phyloP scores from a whole-genome alignment of 2,888 invertebrate species.

The Drosophila sordidapex region DNA sequence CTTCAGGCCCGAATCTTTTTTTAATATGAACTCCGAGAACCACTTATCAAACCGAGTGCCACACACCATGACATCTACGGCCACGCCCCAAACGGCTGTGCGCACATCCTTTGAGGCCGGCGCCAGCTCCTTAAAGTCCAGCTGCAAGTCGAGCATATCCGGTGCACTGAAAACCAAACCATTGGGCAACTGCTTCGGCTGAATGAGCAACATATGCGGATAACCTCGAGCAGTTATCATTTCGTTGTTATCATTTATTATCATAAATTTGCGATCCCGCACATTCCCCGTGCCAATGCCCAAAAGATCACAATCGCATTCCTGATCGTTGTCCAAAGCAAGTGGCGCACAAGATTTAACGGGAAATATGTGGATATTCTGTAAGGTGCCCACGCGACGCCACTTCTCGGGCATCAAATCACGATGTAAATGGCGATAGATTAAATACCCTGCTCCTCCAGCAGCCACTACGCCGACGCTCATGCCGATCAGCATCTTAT shows the following conservation, averaged over 20 bases:
- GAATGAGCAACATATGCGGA: conserved; percentile 79
- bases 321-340: conserved; percentile 32
- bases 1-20: conserved; percentile 86
- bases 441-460: conserved; percentile 69
- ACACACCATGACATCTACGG: conserved; percentile 89
- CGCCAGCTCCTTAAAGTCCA: conserved; percentile 84
- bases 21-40: conserved; percentile 87
- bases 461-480: conserved; percentile 64
- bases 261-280: conserved; percentile 82
- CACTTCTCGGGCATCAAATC: conserved; percentile 81
- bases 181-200: conserved; percentile 79
- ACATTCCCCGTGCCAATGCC: conserved; percentile 72
- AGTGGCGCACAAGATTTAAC: conserved; percentile 82
- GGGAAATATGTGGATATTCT: conserved; percentile 78
- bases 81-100: conserved; percentile 87
- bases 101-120: conserved; percentile 73
- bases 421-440: conserved; percentile 67
- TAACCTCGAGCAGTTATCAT: conserved; percentile 81
- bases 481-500: conserved; percentile 53
- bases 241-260: conserved; percentile 75
- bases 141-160: conserved; percentile 86
- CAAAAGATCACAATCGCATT: conserved; percentile 75
- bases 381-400: conserved; percentile 78
- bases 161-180: conserved; percentile 86
- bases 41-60: conserved; percentile 90